phyloP scores from a whole-genome alignment of 2,113 vertebrate genomes.

The Anser brachyrhynchus region DNA sequence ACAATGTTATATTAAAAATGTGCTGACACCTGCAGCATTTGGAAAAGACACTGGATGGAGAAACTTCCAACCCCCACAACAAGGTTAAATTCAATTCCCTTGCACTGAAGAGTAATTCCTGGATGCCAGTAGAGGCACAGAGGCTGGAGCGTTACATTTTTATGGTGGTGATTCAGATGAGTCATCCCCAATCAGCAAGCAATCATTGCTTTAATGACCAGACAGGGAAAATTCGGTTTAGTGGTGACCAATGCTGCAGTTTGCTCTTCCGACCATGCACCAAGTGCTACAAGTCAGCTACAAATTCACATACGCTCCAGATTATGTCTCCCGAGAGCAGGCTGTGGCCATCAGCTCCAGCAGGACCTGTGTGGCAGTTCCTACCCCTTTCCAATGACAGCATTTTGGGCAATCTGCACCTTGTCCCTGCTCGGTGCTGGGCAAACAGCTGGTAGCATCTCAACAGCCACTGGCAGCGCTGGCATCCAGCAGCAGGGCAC shows the following conservation, averaged over 20 bases:
- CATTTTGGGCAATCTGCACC: neutral
- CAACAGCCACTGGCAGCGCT: neutral
- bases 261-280: neutral
- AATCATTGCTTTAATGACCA: neutral
- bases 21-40: neutral
- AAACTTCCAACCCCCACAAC: rapidly evolving
- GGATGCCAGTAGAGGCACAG: neutral
- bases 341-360: rapidly evolving
- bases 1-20: neutral
- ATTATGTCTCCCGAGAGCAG: neutral
- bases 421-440: neutral
- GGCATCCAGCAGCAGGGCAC: neutral
- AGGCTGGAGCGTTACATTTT: neutral
- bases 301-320: neutral
- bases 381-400: neutral
- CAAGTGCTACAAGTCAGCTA: neutral
- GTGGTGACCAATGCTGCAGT: neutral
- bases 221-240: neutral
- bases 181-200: neutral
- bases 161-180: neutral
- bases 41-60: neutral
- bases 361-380: neutral
- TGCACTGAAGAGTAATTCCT: neutral
- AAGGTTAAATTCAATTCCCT: neutral
- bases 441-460: neutral